Evolutionary conservation across 2,113 vertebrate species (phyloP).

Genomic region (Aplodontia rufa): DNA sequence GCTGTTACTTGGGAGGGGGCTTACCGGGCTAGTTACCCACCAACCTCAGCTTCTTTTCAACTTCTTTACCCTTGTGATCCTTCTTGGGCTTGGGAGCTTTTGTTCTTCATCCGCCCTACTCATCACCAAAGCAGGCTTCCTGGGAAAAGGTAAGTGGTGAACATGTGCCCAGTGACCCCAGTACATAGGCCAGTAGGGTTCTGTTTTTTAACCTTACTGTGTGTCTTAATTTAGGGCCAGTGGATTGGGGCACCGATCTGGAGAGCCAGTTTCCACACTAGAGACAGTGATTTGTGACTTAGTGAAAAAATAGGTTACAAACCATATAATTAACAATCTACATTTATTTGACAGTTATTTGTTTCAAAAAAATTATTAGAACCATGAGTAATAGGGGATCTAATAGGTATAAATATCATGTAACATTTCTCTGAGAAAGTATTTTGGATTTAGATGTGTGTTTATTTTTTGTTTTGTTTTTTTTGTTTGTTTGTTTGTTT

Average conservation of each 20-base stretch:
- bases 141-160: background rate
- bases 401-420: background rate
- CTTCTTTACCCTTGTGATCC: background rate
- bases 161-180: background rate
- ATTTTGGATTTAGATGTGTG: background rate
- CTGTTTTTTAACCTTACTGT: background rate
- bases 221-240: background rate
- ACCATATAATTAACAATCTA: background rate
- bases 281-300: background rate
- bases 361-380: background rate
- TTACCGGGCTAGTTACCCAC: background rate
- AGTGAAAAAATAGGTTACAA: background rate
- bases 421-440: background rate
- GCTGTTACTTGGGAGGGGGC: background rate
- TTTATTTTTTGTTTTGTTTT: too few species aligned
- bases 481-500: too few species aligned
- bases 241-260: background rate
- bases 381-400: background rate
- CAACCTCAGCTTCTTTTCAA: background rate
- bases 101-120: background rate
- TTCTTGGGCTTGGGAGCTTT: background rate
- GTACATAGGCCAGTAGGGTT: background rate
- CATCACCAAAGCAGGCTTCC: background rate
- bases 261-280: background rate
- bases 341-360: background rate